Evolutionary conservation across 2,113 vertebrate species (phyloP), one percentile per base, ranked within the genome.

Genomic region (Cranoglanis bouderius): DNA sequence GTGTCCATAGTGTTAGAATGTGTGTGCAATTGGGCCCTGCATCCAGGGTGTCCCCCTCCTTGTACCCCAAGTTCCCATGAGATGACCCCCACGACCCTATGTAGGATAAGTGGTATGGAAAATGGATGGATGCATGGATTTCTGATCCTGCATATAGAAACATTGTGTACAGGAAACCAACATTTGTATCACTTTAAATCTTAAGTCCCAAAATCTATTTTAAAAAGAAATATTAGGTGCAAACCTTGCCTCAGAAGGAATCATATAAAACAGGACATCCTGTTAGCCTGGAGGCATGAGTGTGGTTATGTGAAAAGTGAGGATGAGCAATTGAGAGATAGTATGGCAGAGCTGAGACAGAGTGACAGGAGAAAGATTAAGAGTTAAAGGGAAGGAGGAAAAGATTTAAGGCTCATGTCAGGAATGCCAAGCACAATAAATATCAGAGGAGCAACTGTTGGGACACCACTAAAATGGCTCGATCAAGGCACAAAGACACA

Each of bases 391-490:
- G 77, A 87, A 77, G 63, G 78, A 67, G 84, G 81, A 75, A 90
- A 85, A 91, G 90, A 91, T 90, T 91, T 91, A 90, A 65, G 86
- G 84, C 57, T 88, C 85, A 84, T 67, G 90, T 87, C 89, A 92
- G 85, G 77, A 90, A 90, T 90, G 90, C 89, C 88, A 89, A 88
- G 90, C 86, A 88, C 86, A 87, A 92, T 90, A 87, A 89, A 91
- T 91, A 88, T 90, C 90, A 57, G 49, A 89, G 89, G 72, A 90
- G 84, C 49, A 49, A 1, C 77, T 87, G 72, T 78, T 29, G 55
- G 80, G 86, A 89, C 32, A 6, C 55, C 51, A 63, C 21, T 87
- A 81, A 87, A 88, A 88, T 82, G 55, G 61, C 72, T 88, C 87
- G 24, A 86, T 91, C 74, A 32, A 74, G 81, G 53, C 38, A 46